Conservation (phyloP, 2,797 vertebrate genomes). For the Parotocinclus haroldoi region DNA sequence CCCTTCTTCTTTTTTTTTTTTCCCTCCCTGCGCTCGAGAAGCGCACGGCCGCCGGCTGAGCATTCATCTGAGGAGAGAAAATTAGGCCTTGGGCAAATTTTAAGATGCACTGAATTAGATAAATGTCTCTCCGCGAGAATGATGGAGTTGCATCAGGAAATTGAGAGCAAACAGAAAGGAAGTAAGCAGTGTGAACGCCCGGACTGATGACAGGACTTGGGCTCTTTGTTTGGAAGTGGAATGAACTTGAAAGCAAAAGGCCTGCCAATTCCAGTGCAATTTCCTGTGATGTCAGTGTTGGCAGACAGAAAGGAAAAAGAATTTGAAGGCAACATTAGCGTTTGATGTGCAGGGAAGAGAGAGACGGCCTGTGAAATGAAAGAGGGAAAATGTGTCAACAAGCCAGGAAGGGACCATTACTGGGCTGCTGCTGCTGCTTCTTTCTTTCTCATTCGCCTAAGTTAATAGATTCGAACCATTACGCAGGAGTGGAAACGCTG, state of each 20-base stretch:
- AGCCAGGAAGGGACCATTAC: constrained; percentile 71
- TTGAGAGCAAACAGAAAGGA: constrained; percentile 58
- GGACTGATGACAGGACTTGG: constrained; percentile 59
- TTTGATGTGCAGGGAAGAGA: constrained; percentile 71
- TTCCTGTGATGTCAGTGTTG: constrained; percentile 79
- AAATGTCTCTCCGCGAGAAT: constrained; percentile 28
- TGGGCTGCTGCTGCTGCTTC: constrained; percentile 58
- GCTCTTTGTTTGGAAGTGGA: constrained; percentile 65
- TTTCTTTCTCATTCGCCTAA: constrained; percentile 62
- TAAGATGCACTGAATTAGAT: constrained; percentile 35
- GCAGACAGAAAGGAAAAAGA: constrained; percentile 72
- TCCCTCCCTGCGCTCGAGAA: constrained; percentile 7
- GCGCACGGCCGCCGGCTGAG: neutral
- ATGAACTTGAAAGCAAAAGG: constrained; percentile 66
- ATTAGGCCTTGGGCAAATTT: constrained; percentile 32
- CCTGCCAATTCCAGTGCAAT: constrained; percentile 73
- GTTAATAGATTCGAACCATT: constrained; percentile 68
- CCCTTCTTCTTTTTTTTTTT: neutral
- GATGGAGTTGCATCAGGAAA: constrained; percentile 11
- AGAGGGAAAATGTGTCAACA: constrained; percentile 63
- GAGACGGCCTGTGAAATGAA: constrained; percentile 68
- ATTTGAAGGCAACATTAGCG: constrained; percentile 76
- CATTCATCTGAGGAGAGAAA: constrained; percentile 16
- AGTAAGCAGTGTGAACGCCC: constrained; percentile 45
- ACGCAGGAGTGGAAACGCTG: constrained; percentile 64